phyloP scores from a whole-genome alignment of 2,113 vertebrate species.

The Harpagus bidentatus region DNA sequence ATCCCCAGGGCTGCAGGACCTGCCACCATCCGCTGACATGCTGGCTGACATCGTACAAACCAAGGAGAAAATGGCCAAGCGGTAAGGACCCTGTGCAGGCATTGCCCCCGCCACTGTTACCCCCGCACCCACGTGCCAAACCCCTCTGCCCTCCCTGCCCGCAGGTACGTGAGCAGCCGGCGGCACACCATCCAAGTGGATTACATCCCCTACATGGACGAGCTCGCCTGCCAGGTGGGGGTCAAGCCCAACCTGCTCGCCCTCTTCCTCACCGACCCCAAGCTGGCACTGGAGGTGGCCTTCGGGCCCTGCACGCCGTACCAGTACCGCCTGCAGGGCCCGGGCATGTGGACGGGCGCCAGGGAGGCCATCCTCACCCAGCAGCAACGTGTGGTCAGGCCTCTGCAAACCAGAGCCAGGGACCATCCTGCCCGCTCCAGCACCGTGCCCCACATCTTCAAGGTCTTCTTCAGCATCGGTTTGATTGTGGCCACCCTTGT shows the following conservation, averaged over 20 bases:
- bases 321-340: conserved; percentile 64
- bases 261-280: conserved; percentile 79
- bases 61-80: conserved; percentile 18
- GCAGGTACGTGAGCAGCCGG: conserved; percentile 57
- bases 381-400: conserved; percentile 56
- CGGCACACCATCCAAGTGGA: conserved; percentile 89
- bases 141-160: not conserved
- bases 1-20: conserved; percentile 36
- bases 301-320: conserved; percentile 66
- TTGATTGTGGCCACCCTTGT: not conserved
- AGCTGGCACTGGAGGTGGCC: conserved; percentile 67
- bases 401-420: not conserved
- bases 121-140: fast-evolving
- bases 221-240: conserved; percentile 76
- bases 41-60: conserved; percentile 2
- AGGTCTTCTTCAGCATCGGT: not conserved
- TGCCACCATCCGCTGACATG: conserved; percentile 41
- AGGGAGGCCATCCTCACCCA: conserved; percentile 78
- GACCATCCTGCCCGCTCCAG: not conserved
- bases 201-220: conserved; percentile 82
- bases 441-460: not conserved
- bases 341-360: not conserved
- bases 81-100: not conserved
- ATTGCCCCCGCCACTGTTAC: fast-evolving
- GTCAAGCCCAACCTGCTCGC: conserved; percentile 69